Base-by-base conservation (phyloP, 2,797 vertebrate genomes). In the Lepus townsendii region DNA sequence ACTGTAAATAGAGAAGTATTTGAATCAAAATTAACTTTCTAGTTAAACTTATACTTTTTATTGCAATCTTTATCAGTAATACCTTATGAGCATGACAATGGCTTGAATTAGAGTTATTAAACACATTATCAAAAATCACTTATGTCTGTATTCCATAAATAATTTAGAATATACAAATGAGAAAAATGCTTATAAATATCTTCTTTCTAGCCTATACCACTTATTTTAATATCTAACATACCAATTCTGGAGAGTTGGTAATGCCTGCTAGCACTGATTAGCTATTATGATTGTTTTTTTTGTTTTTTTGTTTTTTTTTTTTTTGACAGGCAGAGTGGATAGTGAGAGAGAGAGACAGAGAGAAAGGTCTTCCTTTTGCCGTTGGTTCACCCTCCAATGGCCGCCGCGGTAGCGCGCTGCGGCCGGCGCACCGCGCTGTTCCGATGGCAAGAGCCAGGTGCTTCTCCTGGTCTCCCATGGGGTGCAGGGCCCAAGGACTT, bases 181-280 rank as follows among this genome's bases (percentile, higher is more conserved):
- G 9, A 32, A 27, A 94, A 20, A 78, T 3, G 22, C 30, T 95
- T 97, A 7, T 27, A 90, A 97, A 76, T 60, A 84, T 13, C 91
- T 0, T 38, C 2, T 96, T 97, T 94, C 35, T 91, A 71, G 52
- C 12, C 11, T 76, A 94, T 69, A 87, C 17, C 82, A 73, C 32
- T 95, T 83, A 42, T 94, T 97, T 95, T 96, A 86, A 94, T 96
- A 96, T 93, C 57, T 79, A 93, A n/a, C 1, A 38, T 77, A 90
- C 24, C 20, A 35, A 82, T 6, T 80, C 63, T 90, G 57, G 27
- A 7, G 79, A 57, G 47, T 95, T 95, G 60, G 69, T 89, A 96
- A 90, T 73, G 89, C 7, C 14, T 1, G 24, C 26, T 73, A 83
- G 93, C 93, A 90, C 95, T 38, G 50, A 76, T 93, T 97, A 96